Evolutionary conservation across 2,888 invertebrate genomes (phyloP).

Genomic region (Andrena haemorrhoa): DNA sequence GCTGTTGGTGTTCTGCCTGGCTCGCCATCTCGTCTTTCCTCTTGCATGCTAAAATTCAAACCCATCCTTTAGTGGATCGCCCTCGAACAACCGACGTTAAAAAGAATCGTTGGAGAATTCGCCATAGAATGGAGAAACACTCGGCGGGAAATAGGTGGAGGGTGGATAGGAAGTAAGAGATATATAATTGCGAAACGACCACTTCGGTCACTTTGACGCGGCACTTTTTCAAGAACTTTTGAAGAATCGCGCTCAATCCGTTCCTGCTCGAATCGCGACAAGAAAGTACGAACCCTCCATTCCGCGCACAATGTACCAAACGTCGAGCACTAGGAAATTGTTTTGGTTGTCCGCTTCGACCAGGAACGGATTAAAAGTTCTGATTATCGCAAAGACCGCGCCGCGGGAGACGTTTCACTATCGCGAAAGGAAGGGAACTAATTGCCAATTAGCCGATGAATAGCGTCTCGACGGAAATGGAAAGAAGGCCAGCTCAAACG

Average conservation of each 20-base stretch:
- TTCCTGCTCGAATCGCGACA: background rate
- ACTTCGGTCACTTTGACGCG: background rate
- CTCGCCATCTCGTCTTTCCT: constrained; percentile 96
- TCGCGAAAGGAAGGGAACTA: constrained; percentile 11
- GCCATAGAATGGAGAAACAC: background rate
- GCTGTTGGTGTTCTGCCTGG: constrained; percentile 91
- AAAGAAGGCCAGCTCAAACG: background rate
- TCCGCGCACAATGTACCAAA: too few species aligned
- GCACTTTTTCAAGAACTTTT: background rate
- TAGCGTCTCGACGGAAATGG: background rate
- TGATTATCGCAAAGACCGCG: background rate
- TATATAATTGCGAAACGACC: background rate
- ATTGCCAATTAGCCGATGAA: constrained; percentile 45
- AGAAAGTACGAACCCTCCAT: too few species aligned
- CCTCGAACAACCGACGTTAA: background rate
- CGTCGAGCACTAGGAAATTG: too few species aligned
- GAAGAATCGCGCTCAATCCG: background rate
- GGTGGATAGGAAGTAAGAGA: background rate
- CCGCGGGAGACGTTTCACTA: background rate
- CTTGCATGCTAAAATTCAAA: constrained; percentile 92
- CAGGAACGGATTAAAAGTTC: background rate
- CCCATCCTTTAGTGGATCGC: constrained; percentile 57
- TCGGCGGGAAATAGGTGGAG: background rate
- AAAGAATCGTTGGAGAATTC: background rate
- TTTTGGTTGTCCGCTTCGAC: background rate